Evolutionary conservation across 2,888 invertebrate genomes (phyloP).

Genomic region (Amphiduros pacificus): DNA sequence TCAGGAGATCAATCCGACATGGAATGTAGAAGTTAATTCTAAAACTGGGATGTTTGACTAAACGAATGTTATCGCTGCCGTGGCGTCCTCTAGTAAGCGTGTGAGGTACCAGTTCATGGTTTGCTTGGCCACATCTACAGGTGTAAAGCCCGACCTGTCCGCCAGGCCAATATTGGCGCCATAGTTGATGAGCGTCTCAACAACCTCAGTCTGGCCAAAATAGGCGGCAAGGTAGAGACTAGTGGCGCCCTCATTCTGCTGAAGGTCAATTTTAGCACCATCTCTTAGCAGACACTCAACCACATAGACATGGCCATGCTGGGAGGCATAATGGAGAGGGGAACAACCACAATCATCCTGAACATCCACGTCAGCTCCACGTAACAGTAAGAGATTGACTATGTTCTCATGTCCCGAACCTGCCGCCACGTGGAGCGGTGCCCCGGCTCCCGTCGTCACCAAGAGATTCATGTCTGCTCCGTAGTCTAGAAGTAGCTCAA

Average conservation of each 20-base stretch:
- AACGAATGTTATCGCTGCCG: conserved; percentile 1
- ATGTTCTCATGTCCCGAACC: conserved; percentile 15
- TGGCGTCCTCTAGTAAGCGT: conserved; percentile 11
- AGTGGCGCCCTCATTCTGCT: conserved; percentile 64
- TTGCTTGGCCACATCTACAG: conserved; percentile 18
- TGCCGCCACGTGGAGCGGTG: conserved; percentile 19
- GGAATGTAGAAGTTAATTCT: too few species aligned
- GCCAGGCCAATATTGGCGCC: conserved; percentile 12
- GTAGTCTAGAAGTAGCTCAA: conserved; percentile 42
- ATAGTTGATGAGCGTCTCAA: conserved; percentile 9
- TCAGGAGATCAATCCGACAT: too few species aligned
- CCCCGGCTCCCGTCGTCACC: conserved; percentile 9
- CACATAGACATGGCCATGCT: conserved; percentile 40
- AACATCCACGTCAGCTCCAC: conserved; percentile 44
- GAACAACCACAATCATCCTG: conserved; percentile 50
- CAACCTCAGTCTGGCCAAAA: conserved; percentile 18
- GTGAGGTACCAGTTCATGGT: conserved; percentile 18
- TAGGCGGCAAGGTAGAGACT: conserved; percentile 18
- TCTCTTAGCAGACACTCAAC: conserved; percentile 67
- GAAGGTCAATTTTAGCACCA: conserved; percentile 88
- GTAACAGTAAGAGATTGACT: neutral
- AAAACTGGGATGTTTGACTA: neutral
- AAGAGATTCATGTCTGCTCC: conserved; percentile 17
- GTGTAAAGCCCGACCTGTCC: conserved; percentile 8
- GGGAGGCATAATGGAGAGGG: conserved; percentile 55